Evolutionary conservation across 2,113 vertebrate genomes (phyloP).

Genomic region (Isichthys henryi): DNA sequence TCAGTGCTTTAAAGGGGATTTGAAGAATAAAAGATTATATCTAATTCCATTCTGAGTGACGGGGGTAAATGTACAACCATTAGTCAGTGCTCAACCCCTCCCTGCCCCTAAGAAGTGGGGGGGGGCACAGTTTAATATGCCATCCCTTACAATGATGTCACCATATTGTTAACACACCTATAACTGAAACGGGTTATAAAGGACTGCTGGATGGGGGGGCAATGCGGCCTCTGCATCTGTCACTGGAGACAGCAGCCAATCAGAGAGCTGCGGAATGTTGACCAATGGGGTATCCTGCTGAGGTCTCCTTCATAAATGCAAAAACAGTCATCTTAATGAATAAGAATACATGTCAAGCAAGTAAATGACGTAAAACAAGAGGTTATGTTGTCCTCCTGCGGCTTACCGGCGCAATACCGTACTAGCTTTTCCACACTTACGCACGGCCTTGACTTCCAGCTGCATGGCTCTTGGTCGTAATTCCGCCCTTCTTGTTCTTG

Average conservation of each 20-base stretch:
- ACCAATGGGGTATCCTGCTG: not conserved
- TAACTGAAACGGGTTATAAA: not conserved
- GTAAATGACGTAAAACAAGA: conserved; percentile 21
- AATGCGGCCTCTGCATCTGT: not conserved
- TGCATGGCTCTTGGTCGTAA: not conserved
- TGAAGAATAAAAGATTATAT: not conserved
- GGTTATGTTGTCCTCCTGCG: conserved; percentile 42
- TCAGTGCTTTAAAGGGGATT: not conserved
- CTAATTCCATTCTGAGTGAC: not conserved
- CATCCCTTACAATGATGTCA: not conserved
- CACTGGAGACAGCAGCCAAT: not conserved
- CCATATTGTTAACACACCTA: not conserved
- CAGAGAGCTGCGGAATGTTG: not conserved
- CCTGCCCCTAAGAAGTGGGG: not conserved
- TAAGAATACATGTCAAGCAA: not conserved
- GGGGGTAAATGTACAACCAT: not conserved
- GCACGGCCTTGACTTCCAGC: conserved; percentile 39
- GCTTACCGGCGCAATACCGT: conserved; percentile 42
- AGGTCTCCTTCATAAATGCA: not conserved
- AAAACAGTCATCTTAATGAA: not conserved
- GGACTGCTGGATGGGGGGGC: not conserved
- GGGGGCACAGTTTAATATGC: not conserved
- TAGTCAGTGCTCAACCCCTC: not conserved
- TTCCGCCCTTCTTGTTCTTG: not conserved
- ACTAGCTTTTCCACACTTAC: conserved; percentile 44